A percentile compares a stretch with the other conserved stretches of the same genome.
Conservation (phyloP, 53 echinoderm and acorn worm genomes). For the Hippasteria phrygiana region DNA sequence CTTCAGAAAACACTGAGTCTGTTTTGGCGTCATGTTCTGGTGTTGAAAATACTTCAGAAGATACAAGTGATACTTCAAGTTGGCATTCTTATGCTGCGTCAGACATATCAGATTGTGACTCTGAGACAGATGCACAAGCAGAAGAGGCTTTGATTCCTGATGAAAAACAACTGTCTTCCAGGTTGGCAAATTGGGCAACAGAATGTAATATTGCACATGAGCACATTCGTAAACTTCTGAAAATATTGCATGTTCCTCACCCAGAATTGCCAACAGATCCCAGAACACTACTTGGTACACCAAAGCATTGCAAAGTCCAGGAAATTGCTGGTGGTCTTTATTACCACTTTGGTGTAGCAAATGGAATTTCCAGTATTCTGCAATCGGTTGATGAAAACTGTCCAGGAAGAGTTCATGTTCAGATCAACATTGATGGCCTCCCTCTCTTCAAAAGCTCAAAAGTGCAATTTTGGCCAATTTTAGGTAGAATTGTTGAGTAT, state of each 20-base stretch:
- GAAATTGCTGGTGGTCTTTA: conserved; percentile 58
- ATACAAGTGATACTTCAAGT: neutral
- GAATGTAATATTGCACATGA: conserved; percentile 38
- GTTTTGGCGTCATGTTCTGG: no score
- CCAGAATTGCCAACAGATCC: conserved; percentile 64
- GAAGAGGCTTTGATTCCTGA: neutral
- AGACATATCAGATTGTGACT: neutral
- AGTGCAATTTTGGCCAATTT: conserved; percentile 62
- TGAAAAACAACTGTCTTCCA: neutral
- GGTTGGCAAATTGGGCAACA: conserved; percentile 21
- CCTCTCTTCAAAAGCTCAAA: conserved; percentile 66
- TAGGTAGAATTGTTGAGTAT: conserved; percentile 50
- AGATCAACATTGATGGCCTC: conserved; percentile 73
- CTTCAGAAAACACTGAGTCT: no score
- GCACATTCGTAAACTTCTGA: conserved; percentile 33
- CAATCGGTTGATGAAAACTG: neutral
- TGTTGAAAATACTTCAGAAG: neutral
- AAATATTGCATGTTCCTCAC: conserved; percentile 19
- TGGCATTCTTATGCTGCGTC: conserved; percentile 11
- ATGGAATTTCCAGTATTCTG: conserved; percentile 16
- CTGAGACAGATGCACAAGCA: neutral
- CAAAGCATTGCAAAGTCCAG: neutral
- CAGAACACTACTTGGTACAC: conserved; percentile 43
- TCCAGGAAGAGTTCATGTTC: conserved; percentile 10
- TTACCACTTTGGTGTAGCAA: conserved; percentile 64